Evolutionary conservation across 1,140 invertebrate species (phyloP), one percentile per base, ranked within the genome.

Genomic region (Diabrotica virgifera): DNA sequence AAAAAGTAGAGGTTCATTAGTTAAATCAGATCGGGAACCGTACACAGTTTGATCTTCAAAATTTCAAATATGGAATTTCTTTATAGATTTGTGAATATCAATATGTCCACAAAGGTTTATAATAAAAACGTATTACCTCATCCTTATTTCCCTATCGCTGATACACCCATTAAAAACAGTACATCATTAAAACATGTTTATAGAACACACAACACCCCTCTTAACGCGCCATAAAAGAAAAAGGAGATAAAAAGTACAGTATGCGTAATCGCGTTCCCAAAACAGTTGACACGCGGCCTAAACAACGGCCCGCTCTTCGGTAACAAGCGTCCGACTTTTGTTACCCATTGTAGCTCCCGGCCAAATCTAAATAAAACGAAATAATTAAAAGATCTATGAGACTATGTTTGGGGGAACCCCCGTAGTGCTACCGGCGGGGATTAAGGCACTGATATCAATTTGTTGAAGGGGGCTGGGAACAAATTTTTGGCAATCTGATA

Each of bases 131-230:
- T 24, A 24, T 24, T 24, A 24, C 24, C 24, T 24, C 24, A 24
- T 24, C 24, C 24, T 24, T 24, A 4, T 24, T 24, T 24, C 24
- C 24, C 24, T 4, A 24, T 24, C 24, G 24, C 24, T 2, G 24
- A 24, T 24, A 24, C 24, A 24, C 24, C 24, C 24, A 24, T 24
- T 51, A 24, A 24, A 36, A 60, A 52, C 13, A 38, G 59, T 51
- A 60, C 59, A 60, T 60, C 50, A 60, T 60, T 60, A 60, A 60
- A 60, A 60, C 14, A 35, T 60, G 59, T 60, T 60, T 60, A 60
- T 52, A 12, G 38, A 51, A 60, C 24, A 35, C 59, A 60, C 59
- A 52, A 50, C 59, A 60, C 24, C 59, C 59, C 55, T 57, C 24
- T 40, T 57, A 57, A 37, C 35, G 36, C n/a, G 36, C 55, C 59